Conservation (phyloP, 2,888 invertebrate genomes). For the Cephus rjabovi region DNA sequence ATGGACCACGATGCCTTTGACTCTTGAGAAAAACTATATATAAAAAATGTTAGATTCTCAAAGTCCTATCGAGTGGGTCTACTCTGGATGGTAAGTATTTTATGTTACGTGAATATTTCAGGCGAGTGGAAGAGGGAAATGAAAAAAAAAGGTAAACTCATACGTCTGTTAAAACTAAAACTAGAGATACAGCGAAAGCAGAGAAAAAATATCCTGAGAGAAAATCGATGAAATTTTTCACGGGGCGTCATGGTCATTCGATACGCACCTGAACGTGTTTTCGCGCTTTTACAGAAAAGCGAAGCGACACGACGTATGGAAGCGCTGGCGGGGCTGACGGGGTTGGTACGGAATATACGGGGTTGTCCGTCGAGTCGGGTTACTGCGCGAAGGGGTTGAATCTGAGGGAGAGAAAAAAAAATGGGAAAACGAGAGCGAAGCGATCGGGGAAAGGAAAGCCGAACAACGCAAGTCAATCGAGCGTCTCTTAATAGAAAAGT, state of each 20-base stretch:
- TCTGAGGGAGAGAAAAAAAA: slow-evolving; percentile 18
- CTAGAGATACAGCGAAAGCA: too few species aligned
- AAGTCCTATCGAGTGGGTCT: too few species aligned
- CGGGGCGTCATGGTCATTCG: slow-evolving; percentile 16
- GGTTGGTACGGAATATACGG: slow-evolving; percentile 42
- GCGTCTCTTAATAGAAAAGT: slow-evolving; percentile 66
- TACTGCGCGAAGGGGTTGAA: slow-evolving; percentile 31
- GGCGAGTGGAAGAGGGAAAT: too few species aligned
- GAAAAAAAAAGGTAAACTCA: too few species aligned
- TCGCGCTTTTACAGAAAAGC: slow-evolving; percentile 28
- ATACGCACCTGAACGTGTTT: slow-evolving; percentile 44
- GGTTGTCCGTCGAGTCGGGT: slow-evolving; percentile 41
- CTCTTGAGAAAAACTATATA: too few species aligned
- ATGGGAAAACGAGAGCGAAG: slow-evolving; percentile 30
- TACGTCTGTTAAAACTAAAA: too few species aligned
- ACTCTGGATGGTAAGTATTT: too few species aligned
- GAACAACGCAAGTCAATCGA: slow-evolving; percentile 65
- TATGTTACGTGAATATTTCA: too few species aligned
- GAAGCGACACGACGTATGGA: neutral
- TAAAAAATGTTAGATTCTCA: too few species aligned
- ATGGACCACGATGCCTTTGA: too few species aligned
- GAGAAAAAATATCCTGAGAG: too few species aligned
- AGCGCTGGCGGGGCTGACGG: slow-evolving; percentile 15
- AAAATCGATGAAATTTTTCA: too few species aligned
- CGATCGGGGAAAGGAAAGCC: slow-evolving; percentile 50